These are phyloP conservation scores for Drosophila burlai DNA, from an alignment of 1,140 invertebrate species.

Conservation along the genomic window DNA sequence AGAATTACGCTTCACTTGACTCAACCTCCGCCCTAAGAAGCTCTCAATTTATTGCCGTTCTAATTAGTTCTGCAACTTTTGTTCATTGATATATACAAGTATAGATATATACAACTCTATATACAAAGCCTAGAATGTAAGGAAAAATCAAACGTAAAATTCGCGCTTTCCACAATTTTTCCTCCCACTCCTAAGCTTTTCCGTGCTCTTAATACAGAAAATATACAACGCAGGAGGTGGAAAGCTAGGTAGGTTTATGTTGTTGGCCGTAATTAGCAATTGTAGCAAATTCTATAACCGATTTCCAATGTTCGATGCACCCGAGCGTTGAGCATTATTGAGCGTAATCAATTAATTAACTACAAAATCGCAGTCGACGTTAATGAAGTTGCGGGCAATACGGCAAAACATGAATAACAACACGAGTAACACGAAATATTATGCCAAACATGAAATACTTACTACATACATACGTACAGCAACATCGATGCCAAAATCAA, in stretches of 20 bases:
- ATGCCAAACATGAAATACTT: slow-evolving; percentile 6
- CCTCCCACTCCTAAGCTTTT: slow-evolving; percentile 26
- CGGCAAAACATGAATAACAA: slow-evolving; percentile 39
- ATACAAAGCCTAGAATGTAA: neutral
- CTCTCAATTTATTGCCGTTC: slow-evolving; percentile 56
- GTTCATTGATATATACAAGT: slow-evolving; percentile 30
- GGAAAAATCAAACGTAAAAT: slow-evolving; percentile 16
- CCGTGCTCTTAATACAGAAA: slow-evolving; percentile 6
- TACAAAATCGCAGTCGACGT: slow-evolving; percentile 68
- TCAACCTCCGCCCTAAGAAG: slow-evolving; percentile 3
- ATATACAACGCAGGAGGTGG: neutral
- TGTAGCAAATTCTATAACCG: slow-evolving; percentile 70
- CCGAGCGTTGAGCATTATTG: slow-evolving; percentile 55
- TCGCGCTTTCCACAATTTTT: neutral
- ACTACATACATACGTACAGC: neutral
- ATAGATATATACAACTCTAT: neutral
- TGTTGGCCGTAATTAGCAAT: slow-evolving; percentile 68
- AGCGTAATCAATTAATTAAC: slow-evolving; percentile 80
- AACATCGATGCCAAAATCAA: slow-evolving; percentile 23
- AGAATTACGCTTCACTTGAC: slow-evolving; percentile 1
- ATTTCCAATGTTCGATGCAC: slow-evolving; percentile 61
- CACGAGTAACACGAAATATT: slow-evolving; percentile 31
- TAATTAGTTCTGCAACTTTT: slow-evolving; percentile 72
- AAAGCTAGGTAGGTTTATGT: slow-evolving; percentile 2
- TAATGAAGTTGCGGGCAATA: slow-evolving; percentile 73